Percentiles rank a stretch among this genome's conserved stretches.
Conservation (phyloP, 1,140 invertebrate species). For the Carcinoscorpius rotundicauda region DNA sequence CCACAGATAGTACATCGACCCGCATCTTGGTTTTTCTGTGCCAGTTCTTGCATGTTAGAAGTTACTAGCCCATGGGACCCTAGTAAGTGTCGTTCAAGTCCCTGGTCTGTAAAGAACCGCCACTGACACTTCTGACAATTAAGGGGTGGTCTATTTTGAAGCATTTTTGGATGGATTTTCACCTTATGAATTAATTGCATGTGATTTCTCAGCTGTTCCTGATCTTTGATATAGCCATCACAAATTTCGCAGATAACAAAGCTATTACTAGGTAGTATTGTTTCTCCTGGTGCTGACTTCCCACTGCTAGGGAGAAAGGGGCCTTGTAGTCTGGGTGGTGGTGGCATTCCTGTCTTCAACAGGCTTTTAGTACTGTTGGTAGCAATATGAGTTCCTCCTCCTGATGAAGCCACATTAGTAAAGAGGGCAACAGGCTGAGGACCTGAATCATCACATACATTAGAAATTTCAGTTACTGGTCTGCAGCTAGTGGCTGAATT, state of each 20-base stretch:
- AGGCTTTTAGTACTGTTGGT: neutral
- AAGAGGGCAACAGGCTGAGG: slow-evolving; percentile 16
- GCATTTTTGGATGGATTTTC: slow-evolving; percentile 93
- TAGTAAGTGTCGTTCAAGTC: slow-evolving; percentile 78
- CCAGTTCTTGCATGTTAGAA: slow-evolving; percentile 88
- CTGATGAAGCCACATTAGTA: slow-evolving; percentile 7
- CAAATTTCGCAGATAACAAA: slow-evolving; percentile 90
- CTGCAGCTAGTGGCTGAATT: neutral
- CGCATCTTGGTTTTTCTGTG: slow-evolving; percentile 85
- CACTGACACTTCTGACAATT: slow-evolving; percentile 95
- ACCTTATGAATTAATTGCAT: slow-evolving; percentile 94
- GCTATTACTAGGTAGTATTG: neutral
- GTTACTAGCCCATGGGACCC: slow-evolving; percentile 88
- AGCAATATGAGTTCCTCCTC: no score
- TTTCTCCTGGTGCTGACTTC: neutral
- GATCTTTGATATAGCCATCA: slow-evolving; percentile 87
- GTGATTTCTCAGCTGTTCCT: slow-evolving; percentile 80
- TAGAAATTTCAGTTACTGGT: no score
- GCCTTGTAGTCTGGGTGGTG: neutral
- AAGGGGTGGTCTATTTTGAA: slow-evolving; percentile 80
- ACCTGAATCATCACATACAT: neutral
- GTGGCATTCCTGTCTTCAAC: neutral
- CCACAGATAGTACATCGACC: slow-evolving; percentile 87
- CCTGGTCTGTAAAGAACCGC: slow-evolving; percentile 69
- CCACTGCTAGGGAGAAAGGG: neutral